Conservation (phyloP, 2,797 vertebrate species). For the Poliocrania exsul region DNA sequence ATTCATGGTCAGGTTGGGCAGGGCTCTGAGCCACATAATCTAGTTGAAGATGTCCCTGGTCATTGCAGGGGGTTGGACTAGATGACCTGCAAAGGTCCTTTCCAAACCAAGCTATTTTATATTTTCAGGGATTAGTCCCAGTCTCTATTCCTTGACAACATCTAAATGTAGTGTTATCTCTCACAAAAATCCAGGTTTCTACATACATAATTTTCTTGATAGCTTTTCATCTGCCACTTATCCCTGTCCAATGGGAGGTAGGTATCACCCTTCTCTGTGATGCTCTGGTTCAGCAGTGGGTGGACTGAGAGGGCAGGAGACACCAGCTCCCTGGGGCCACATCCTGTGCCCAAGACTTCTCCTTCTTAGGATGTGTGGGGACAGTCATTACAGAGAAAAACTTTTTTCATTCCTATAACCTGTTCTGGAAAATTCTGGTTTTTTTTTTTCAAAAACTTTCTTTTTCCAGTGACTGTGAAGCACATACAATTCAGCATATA, state of each 20-base stretch:
- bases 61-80: rapidly evolving
- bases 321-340: neutral
- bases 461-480: neutral
- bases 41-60: neutral
- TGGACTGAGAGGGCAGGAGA: neutral
- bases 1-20: neutral
- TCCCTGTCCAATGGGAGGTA: neutral
- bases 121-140: neutral
- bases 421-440: neutral
- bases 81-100: neutral
- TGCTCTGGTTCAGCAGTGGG: neutral
- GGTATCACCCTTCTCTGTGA: neutral
- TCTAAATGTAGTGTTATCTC: neutral
- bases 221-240: neutral
- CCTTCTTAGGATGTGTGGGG: rapidly evolving
- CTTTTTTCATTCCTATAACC: neutral
- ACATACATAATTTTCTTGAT: neutral
- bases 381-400: neutral
- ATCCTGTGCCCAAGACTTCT: neutral
- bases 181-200: neutral
- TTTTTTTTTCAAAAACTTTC: neutral
- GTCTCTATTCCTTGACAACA: neutral
- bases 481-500: neutral
- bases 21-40: neutral
- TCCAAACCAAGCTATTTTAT: neutral